Percentiles rank a stretch among this genome's conserved stretches.
Conservation (phyloP, 2,797 vertebrate genomes). For the Sebastes alutus region DNA sequence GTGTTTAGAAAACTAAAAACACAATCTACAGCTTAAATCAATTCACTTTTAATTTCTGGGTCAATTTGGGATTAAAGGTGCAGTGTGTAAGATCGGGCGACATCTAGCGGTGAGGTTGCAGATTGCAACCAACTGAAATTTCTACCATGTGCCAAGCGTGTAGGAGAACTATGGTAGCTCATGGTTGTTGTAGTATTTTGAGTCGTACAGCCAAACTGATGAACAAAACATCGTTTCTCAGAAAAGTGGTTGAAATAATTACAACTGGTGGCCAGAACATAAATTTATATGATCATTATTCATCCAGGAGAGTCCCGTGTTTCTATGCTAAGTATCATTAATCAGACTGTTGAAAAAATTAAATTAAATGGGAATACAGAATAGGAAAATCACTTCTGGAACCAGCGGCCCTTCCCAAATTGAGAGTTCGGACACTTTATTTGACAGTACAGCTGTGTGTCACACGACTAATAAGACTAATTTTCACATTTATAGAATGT, state of each 20-base stretch:
- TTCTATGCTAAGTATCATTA: background rate
- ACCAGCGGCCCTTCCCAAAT: no score
- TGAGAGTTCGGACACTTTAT: background rate
- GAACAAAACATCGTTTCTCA: background rate
- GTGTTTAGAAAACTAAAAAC: background rate
- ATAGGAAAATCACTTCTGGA: background rate
- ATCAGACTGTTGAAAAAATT: background rate
- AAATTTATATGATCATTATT: no score
- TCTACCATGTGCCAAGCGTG: no score
- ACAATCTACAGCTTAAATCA: background rate
- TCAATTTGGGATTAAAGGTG: no score
- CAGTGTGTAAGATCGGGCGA: no score
- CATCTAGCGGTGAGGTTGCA: no score
- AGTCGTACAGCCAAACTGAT: background rate
- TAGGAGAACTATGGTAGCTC: no score
- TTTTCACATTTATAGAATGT: background rate
- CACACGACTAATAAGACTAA: background rate
- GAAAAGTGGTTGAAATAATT: background rate
- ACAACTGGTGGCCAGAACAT: no score
- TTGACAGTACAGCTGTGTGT: background rate
- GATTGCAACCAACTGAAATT: no score
- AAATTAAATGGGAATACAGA: background rate
- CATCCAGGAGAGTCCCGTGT: no score
- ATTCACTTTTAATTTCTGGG: no score
- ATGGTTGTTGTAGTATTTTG: background rate